Evolutionary conservation across 2,797 vertebrate genomes (phyloP).

Genomic region (Amazona ochrocephala): DNA sequence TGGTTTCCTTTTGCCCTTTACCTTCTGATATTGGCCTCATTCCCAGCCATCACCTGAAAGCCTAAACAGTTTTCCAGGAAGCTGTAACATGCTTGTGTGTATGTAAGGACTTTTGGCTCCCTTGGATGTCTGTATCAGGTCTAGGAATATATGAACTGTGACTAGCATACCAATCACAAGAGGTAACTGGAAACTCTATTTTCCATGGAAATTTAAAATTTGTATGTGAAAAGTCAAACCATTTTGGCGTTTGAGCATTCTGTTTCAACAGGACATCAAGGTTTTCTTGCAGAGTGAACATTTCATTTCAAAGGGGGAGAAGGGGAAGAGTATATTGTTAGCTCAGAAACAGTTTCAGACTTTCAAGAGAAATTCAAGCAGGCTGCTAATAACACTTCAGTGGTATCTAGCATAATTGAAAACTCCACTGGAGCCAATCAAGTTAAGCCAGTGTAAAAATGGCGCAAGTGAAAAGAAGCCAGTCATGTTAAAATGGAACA

Average conservation of each 20-base stretch:
- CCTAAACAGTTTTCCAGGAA: slow-evolving; percentile 56
- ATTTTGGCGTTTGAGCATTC: slow-evolving; percentile 3
- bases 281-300: slow-evolving; percentile 9
- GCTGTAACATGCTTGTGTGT: background rate
- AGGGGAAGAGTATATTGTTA: slow-evolving; percentile 30
- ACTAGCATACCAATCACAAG: slow-evolving; percentile 44
- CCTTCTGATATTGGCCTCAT: slow-evolving; percentile 53
- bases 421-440: slow-evolving; percentile 68
- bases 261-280: slow-evolving; percentile 38
- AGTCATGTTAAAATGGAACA: slow-evolving; percentile 42
- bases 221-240: slow-evolving; percentile 40
- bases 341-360: slow-evolving; percentile 43
- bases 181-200: slow-evolving; percentile 43
- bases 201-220: slow-evolving; percentile 54
- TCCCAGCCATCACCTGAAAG: slow-evolving; percentile 69
- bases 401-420: slow-evolving; percentile 58
- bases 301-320: slow-evolving; percentile 4
- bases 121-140: background rate
- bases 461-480: slow-evolving; percentile 38
- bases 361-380: slow-evolving; percentile 52
- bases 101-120: slow-evolving; percentile 41
- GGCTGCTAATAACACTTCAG: slow-evolving; percentile 62
- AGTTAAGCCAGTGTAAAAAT: slow-evolving; percentile 66
- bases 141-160: slow-evolving; percentile 39
- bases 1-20: slow-evolving; percentile 54